Base-by-base conservation (phyloP, 1,140 invertebrate species). In the Steinernema feltiae region DNA sequence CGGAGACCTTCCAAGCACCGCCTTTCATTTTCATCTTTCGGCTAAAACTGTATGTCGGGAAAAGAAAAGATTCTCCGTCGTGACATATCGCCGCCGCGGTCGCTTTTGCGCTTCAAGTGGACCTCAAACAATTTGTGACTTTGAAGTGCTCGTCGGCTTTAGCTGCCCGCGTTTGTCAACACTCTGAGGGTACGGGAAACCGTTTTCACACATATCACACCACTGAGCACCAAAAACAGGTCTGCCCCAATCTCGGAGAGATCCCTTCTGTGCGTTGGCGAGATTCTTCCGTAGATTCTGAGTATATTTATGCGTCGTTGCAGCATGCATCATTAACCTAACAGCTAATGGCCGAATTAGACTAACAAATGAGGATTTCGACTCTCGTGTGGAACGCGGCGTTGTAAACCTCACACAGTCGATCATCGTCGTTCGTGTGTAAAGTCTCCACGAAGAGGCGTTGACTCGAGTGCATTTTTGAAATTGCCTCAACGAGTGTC, bases 331-430 rank as follows among this genome's bases (percentile, higher is more conserved):
- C n/a, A n/a, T n/a, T n/a, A n/a, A n/a, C n/a, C n/a, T n/a, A n/a
- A n/a, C n/a, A n/a, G n/a, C n/a, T n/a, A n/a, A n/a, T n/a, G n/a
- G n/a, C n/a, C n/a, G n/a, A n/a, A n/a, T n/a, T n/a, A n/a, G n/a
- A n/a, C n/a, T n/a, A n/a, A n/a, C n/a, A n/a, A n/a, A n/a, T n/a
- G n/a, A n/a, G n/a, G n/a, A n/a, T n/a, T n/a, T n/a, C n/a, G n/a
- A n/a, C n/a, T n/a, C n/a, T n/a, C n/a, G n/a, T n/a, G n/a, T n/a
- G 41, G 41, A 46, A 27, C 53, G 53, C 53, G 53, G 53, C 53
- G 53, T 63, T 63, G 53, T 63, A 63, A 63, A 63, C 53, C 53
- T 27, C 53, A 21, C 15, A 15, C 53, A 21, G 24, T 63, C 53
- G 53, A 21, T 27, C 53, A 21, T 27, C 15, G 53, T 15, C 53